phyloP scores from a whole-genome alignment of 2,888 invertebrate species.

The Callyntrura guangdongensis region DNA sequence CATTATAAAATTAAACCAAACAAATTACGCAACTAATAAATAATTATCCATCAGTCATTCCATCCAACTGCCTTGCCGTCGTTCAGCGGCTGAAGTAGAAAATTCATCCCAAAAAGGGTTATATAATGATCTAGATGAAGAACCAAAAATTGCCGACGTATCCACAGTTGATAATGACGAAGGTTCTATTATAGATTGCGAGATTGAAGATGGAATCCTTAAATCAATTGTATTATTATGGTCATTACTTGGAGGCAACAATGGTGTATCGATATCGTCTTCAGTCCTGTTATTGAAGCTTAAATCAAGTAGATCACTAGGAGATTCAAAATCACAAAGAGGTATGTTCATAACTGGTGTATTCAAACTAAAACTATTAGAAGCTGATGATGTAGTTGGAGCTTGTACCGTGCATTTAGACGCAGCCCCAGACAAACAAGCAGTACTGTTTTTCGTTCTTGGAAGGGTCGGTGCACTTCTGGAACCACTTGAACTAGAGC shows the following conservation, averaged over 20 bases:
- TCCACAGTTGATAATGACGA: constrained; percentile 60
- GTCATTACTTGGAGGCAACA: constrained; percentile 45
- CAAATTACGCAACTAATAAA: not conserved
- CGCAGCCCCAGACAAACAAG: not conserved
- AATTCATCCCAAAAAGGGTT: constrained; percentile 62
- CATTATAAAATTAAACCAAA: not conserved
- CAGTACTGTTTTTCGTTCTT: not conserved
- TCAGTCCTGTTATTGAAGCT: constrained; percentile 60
- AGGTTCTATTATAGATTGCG: not conserved
- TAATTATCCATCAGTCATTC: constrained; percentile 54
- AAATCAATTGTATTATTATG: constrained; percentile 47
- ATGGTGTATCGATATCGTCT: constrained; percentile 11
- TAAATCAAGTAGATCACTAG: constrained; percentile 62
- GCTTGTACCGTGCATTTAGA: constrained; percentile 56
- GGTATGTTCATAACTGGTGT: constrained; percentile 18
- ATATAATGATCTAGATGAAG: constrained; percentile 51
- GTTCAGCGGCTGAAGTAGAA: constrained; percentile 18
- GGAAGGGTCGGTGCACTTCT: not conserved
- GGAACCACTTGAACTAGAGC: not conserved
- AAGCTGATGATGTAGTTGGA: constrained; percentile 52
- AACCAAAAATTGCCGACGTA: constrained; percentile 62
- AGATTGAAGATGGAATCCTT: constrained; percentile 29
- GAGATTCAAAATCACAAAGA: constrained; percentile 63
- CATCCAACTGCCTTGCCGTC: constrained; percentile 2
- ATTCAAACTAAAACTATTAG: constrained; percentile 44